Conservation (phyloP, 1,140 invertebrate species). For the Meloidogyne hapla region DNA sequence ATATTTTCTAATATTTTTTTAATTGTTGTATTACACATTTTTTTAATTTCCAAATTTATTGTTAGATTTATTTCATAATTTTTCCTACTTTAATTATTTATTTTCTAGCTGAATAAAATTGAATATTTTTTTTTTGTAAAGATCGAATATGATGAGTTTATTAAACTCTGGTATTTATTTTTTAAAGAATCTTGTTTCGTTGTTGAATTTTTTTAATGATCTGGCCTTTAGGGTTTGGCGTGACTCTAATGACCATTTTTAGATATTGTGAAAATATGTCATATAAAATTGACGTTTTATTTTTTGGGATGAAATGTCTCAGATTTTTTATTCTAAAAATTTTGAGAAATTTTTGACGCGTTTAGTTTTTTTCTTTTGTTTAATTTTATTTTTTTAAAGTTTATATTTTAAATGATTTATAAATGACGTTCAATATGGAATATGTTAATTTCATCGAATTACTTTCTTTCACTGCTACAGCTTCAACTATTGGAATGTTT, state of each 20-base stretch:
- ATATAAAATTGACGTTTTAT: too few relatives aligned
- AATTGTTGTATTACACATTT: too few relatives aligned
- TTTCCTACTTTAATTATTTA: background rate
- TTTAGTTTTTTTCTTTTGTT: background rate
- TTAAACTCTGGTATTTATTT: too few relatives aligned
- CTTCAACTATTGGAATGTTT: slow-evolving; percentile 50
- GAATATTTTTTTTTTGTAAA: background rate
- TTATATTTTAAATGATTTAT: background rate
- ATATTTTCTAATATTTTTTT: too few relatives aligned
- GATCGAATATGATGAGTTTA: background rate
- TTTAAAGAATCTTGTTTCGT: too few relatives aligned
- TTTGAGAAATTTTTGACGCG: background rate
- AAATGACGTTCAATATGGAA: slow-evolving; percentile 12
- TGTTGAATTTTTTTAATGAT: too few relatives aligned
- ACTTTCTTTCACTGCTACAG: slow-evolving; percentile 52
- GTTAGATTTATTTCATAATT: background rate
- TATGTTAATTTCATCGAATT: slow-evolving; percentile 40
- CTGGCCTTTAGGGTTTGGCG: too few relatives aligned
- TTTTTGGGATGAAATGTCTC: too few relatives aligned
- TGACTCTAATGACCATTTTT: too few relatives aligned
- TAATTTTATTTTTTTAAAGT: background rate
- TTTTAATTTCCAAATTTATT: too few relatives aligned
- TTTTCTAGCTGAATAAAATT: background rate
- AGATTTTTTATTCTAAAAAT: too few relatives aligned
- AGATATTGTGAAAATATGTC: too few relatives aligned